Evolutionary conservation across 2,797 vertebrate genomes (phyloP), one percentile per base, ranked within the genome.

Genomic region (Aphelocoma californica): DNA sequence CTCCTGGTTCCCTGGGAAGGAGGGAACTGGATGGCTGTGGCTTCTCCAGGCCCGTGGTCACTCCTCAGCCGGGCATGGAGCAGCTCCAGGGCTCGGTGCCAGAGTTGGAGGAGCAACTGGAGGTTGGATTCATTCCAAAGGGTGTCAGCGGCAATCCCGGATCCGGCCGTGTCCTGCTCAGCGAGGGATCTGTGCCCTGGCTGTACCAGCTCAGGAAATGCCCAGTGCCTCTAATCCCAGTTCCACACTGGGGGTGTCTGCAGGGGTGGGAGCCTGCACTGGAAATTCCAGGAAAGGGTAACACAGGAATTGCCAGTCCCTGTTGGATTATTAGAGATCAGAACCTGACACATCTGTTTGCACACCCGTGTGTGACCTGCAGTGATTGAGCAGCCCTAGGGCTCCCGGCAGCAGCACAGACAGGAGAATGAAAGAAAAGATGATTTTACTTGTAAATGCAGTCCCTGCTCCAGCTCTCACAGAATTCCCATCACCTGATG

Each of bases 181-280:
- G 71, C 26, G 54, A 80, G 64, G 58, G 66, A 14, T 28, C 80
- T 21, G 8, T 64, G 64, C 51, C 71, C 65, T 26, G 20, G 36
- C 80, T 34, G 47, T 57, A 60, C 58, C 69, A 18, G 23, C 20
- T 36, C 16, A 48, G 56, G 50, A 54, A 48, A 4, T 44, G 45
- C 82, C 61, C 8, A 0, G 2, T 18, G 44, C 28, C 2, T 57
- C 19, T 19, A 36, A 8, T 20, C 24, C 2, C 1, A 18, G 56
- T 5, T 29, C 47, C n/a, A 23, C 61, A 0, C 54, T 18, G 58
- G 4, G 38, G 50, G 5, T 18, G 47, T 72, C 38, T 47, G 1
- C 25, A 25, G 57, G 57, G 38, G 2, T 18, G 29, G 18, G 74
- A 60, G 2, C 29, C 11, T 1, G 15, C 31, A 0, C 24, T 48